Conservation (phyloP, 2,113 vertebrate genomes). For the Mormoops blainvillei region DNA sequence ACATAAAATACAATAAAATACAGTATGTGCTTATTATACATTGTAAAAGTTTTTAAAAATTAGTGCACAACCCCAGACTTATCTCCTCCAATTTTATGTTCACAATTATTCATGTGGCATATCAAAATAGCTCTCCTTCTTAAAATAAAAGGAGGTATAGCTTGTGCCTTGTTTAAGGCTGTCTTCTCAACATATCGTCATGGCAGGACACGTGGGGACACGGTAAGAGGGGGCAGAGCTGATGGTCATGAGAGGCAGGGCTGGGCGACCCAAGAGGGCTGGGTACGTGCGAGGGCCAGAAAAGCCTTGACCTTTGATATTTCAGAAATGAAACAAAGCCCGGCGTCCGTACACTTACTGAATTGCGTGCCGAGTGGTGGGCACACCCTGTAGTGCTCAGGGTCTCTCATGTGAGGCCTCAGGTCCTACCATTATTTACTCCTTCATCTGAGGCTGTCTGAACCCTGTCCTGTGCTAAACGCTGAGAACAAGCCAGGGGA, state of each 20-base stretch:
- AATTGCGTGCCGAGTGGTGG: background rate
- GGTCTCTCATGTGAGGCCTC: background rate
- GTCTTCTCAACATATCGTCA: background rate
- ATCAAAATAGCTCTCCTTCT: background rate
- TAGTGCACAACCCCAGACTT: background rate
- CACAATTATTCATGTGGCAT: background rate
- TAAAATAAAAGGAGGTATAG: background rate
- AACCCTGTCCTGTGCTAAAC: background rate
- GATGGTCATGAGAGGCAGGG: background rate
- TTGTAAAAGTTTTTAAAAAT: background rate
- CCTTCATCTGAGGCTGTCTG: background rate
- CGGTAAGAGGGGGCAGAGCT: background rate
- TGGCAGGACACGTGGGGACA: background rate
- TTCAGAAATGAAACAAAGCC: background rate
- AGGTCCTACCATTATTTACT: too few species aligned
- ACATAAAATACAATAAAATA: too few species aligned
- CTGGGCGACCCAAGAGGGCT: background rate
- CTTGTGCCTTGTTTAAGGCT: background rate
- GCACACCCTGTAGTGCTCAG: background rate
- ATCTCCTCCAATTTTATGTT: background rate
- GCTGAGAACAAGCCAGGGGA: background rate
- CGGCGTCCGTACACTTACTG: background rate
- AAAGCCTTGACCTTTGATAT: background rate
- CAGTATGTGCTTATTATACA: background rate
- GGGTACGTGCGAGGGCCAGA: background rate